phyloP scores from a whole-genome alignment of 2,113 vertebrate genomes.

The Nycticebus coucang region DNA sequence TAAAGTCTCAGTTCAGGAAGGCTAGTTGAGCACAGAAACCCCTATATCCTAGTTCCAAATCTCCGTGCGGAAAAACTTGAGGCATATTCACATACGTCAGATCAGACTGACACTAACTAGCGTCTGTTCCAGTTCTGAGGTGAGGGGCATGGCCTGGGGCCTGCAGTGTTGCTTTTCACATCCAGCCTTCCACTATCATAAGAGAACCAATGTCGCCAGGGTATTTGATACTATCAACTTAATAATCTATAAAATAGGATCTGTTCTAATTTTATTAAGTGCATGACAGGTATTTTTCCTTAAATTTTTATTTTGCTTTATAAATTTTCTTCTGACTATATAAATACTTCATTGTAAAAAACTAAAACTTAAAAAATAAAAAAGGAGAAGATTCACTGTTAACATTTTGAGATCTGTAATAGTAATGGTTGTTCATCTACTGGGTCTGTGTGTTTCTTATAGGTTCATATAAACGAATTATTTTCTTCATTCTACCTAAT shows the following conservation, averaged over 20 bases:
- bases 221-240: neutral
- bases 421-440: conserved; percentile 2
- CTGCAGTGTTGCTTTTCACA: neutral
- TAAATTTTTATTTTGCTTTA: neutral
- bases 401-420: neutral
- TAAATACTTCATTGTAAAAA: conserved; percentile 39
- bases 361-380: neutral
- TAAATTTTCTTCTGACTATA: conserved; percentile 16
- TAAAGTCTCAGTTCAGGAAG: neutral
- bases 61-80: neutral
- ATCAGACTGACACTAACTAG: neutral
- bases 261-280: neutral
- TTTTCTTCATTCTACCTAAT: conserved; percentile 15
- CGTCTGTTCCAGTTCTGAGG: neutral
- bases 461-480: neutral
- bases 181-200: neutral
- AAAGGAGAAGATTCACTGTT: neutral
- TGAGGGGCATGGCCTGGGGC: neutral
- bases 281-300: neutral
- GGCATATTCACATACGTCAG: neutral
- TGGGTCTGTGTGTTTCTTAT: conserved; percentile 17
- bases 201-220: neutral
- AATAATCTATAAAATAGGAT: neutral
- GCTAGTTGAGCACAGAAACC: neutral
- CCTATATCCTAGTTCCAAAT: neutral